Percentiles rank a stretch among this genome's conserved stretches.
These are phyloP conservation scores for Leptinotarsa juncta DNA, from an alignment of 2,888 invertebrate species.

Conservation along the genomic window DNA sequence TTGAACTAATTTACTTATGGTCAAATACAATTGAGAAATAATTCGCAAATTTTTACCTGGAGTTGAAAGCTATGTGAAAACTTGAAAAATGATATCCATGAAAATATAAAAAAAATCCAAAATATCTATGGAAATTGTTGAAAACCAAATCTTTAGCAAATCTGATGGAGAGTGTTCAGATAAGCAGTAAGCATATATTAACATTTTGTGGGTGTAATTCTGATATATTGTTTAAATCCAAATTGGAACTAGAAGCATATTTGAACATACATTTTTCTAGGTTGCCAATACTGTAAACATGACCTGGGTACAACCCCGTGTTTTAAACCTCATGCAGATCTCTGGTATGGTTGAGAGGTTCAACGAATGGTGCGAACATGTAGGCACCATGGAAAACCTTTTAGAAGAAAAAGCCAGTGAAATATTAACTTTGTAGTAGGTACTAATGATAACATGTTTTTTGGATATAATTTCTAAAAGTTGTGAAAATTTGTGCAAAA, in stretches of 20 bases:
- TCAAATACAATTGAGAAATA: too few relatives aligned
- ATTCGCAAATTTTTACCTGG: too few relatives aligned
- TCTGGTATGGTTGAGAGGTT: constrained; percentile 78
- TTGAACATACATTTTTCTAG: constrained; percentile 48
- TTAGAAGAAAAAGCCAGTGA: constrained; percentile 82
- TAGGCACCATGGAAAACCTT: constrained; percentile 77
- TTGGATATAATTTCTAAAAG: constrained; percentile 32
- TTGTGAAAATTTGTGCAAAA: constrained; percentile 31
- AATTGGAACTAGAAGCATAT: neutral
- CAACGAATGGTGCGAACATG: constrained; percentile 80
- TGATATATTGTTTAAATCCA: neutral
- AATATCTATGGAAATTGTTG: too few relatives aligned
- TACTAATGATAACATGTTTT: constrained; percentile 38
- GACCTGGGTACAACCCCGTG: constrained; percentile 89
- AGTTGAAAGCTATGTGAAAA: too few relatives aligned
- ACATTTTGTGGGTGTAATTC: too few relatives aligned
- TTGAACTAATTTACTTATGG: too few relatives aligned
- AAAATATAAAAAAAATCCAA: too few relatives aligned
- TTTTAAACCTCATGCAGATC: constrained; percentile 78
- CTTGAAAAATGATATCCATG: too few relatives aligned
- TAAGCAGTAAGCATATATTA: too few relatives aligned
- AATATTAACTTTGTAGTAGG: constrained; percentile 74
- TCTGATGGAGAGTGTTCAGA: too few relatives aligned
- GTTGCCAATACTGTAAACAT: constrained; percentile 76
- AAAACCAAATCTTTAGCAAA: too few relatives aligned